These are phyloP conservation scores for Medauroidea extradentata DNA, from an alignment of 1,140 invertebrate genomes.

Conservation along the genomic window DNA sequence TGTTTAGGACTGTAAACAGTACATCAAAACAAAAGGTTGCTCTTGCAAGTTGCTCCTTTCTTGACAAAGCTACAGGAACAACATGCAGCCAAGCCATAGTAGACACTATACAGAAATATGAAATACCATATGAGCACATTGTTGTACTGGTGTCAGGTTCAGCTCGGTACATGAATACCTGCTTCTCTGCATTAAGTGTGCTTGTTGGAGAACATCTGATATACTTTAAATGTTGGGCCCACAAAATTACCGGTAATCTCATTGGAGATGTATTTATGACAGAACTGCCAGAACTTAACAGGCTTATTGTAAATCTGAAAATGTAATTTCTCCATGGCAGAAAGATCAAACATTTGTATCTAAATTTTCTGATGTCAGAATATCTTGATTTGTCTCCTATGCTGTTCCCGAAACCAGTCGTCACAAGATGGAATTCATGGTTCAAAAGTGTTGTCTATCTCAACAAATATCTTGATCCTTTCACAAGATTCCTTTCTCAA, in stretches of 20 bases:
- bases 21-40: not conserved
- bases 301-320: not conserved
- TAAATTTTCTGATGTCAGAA: not conserved
- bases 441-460: not conserved
- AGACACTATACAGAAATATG: not conserved
- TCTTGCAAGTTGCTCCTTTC: not conserved
- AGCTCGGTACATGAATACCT: conserved; percentile 3
- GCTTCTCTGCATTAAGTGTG: not conserved
- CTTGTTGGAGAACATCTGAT: conserved; percentile 7
- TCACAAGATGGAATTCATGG: conserved; percentile 2
- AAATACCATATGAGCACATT: too few species aligned
- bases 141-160: too few species aligned
- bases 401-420: not conserved
- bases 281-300: not conserved
- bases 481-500: not conserved
- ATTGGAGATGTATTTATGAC: conserved; percentile 1
- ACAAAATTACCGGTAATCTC: conserved; percentile 6
- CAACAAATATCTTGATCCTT: not conserved
- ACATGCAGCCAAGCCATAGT: conserved; percentile 1
- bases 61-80: not conserved
- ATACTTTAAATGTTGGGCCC: conserved; percentile 1
- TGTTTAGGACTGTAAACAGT: not conserved
- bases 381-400: not conserved
- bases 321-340: not conserved
- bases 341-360: not conserved